phyloP scores from a whole-genome alignment of 2,797 vertebrate species.

The Phyllotis vaccarum region DNA sequence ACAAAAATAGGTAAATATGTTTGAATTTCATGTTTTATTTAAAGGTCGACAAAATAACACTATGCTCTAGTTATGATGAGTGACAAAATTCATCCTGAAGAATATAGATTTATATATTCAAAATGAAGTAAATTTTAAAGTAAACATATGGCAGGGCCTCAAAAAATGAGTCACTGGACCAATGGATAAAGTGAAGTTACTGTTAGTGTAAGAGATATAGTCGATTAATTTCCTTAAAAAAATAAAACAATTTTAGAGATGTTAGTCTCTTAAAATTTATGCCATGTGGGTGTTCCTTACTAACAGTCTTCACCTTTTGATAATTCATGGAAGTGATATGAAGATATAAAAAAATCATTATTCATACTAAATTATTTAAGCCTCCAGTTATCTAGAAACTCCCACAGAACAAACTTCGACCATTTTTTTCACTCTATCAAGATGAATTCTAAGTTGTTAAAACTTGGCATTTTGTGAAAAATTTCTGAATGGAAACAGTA shows the following conservation, averaged over 20 bases:
- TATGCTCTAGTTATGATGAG: not conserved
- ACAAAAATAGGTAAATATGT: not conserved
- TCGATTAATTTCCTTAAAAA: not conserved
- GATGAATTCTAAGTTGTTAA: not conserved
- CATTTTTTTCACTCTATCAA: not conserved
- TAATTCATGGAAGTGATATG: not conserved
- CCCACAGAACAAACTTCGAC: not conserved
- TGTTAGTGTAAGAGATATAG: not conserved
- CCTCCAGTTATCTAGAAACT: not conserved
- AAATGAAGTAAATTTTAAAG: not conserved
- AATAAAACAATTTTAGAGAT: too few species aligned
- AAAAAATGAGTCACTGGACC: not conserved
- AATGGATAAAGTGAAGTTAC: not conserved
- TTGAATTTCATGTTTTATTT: not conserved
- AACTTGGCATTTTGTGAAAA: not conserved
- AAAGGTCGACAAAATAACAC: not conserved
- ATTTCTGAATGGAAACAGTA: not conserved
- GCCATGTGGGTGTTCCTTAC: not conserved
- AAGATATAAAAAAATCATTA: not conserved
- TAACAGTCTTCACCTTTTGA: not conserved
- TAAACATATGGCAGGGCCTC: rapidly evolving
- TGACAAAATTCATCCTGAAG: not conserved
- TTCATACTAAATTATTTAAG: not conserved
- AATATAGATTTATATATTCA: not conserved
- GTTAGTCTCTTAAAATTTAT: too few species aligned